Percentiles rank a stretch among this genome's conserved stretches.
These are phyloP conservation scores for Criorhina ranunculi DNA, from an alignment of 2,888 invertebrate genomes.

Conservation along the genomic window DNA sequence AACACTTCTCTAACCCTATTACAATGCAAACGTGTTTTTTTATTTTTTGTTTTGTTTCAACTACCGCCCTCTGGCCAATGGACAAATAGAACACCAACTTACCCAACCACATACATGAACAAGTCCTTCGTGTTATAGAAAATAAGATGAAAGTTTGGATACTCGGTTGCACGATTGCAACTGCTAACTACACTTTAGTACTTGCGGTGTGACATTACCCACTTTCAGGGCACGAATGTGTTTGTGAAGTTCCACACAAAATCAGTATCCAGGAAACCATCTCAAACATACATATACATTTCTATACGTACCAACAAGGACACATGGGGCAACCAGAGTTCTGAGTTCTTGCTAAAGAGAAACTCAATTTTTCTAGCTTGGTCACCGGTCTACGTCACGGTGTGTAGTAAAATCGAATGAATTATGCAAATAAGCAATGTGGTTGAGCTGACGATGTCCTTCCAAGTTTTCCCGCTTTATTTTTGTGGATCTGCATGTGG, in stretches of 20 bases:
- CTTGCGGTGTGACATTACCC: conserved; percentile 67
- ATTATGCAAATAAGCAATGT: conserved; percentile 63
- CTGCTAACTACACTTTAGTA: conserved; percentile 66
- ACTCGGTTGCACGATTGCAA: conserved; percentile 65
- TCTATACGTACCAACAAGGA: conserved; percentile 19
- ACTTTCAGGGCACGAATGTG: conserved; percentile 46
- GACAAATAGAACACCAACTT: conserved; percentile 49
- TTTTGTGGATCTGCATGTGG: neutral
- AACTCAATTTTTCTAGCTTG: conserved; percentile 50
- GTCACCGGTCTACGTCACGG: conserved; percentile 46
- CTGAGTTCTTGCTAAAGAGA: conserved; percentile 19
- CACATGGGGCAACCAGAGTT: conserved; percentile 29
- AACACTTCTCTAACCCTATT: conserved; percentile 42
- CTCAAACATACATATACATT: conserved; percentile 8
- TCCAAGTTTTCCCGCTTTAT: conserved; percentile 33
- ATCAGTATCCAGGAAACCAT: conserved; percentile 43
- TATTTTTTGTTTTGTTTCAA: conserved; percentile 21
- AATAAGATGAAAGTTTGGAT: conserved; percentile 64
- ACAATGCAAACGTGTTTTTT: conserved; percentile 37
- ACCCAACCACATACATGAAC: conserved; percentile 38
- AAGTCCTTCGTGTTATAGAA: conserved; percentile 47
- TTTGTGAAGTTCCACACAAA: conserved; percentile 47
- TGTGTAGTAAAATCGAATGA: conserved; percentile 57
- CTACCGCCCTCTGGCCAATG: conserved; percentile 56
- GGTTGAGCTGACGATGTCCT: conserved; percentile 37